A percentile compares a stretch with the other conserved stretches of the same genome.
phyloP scores from a whole-genome alignment of 1,140 invertebrate species.

The Euura saliciscinereae region DNA sequence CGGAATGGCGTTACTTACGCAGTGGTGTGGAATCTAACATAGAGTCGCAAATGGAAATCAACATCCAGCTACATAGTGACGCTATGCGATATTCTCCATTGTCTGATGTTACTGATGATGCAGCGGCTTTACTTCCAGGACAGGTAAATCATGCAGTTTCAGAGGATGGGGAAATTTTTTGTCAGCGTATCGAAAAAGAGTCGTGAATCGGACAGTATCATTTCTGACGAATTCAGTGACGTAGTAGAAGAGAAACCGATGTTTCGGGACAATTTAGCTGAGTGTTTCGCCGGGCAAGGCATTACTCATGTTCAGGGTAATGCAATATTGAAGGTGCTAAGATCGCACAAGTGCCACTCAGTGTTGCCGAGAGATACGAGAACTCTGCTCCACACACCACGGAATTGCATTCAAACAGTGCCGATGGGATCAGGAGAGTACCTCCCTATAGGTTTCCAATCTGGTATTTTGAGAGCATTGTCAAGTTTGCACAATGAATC shows the following conservation, averaged over 20 bases:
- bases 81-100: neutral
- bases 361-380: neutral
- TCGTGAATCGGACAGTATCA: neutral
- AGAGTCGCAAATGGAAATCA: neutral
- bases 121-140: neutral
- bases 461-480: neutral
- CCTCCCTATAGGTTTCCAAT: constrained; percentile 16
- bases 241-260: neutral
- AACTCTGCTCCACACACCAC: constrained; percentile 5
- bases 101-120: neutral
- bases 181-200: neutral
- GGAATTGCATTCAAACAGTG: neutral
- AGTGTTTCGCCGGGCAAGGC: neutral
- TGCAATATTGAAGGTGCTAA: neutral
- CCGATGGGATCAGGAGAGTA: constrained; percentile 11
- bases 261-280: neutral
- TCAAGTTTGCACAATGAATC: neutral
- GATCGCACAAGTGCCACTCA: constrained; percentile 9
- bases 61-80: neutral
- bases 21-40: neutral
- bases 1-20: no score
- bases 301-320: neutral
- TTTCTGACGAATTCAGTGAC: neutral
- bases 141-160: neutral
- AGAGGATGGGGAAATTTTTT: neutral